Conservation (phyloP, 2,888 invertebrate species). For the Cephus pulcher region DNA sequence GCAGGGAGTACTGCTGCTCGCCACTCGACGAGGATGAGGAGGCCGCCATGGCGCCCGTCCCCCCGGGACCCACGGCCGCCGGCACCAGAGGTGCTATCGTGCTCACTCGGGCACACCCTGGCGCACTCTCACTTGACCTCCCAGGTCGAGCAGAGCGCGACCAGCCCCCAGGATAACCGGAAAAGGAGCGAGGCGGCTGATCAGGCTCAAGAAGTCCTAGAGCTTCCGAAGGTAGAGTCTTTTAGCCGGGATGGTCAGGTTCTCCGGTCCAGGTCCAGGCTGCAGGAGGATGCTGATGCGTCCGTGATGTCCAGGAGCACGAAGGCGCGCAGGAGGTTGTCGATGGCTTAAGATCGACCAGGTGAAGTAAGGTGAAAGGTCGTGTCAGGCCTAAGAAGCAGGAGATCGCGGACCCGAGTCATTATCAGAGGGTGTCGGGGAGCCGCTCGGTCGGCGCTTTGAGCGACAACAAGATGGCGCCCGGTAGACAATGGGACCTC, state of each 20-base stretch:
- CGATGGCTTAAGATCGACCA: constrained; percentile 33
- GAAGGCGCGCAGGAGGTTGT: constrained; percentile 30
- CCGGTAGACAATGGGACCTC: constrained; percentile 7
- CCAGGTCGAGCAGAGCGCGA: constrained; percentile 49
- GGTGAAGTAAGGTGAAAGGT: background rate
- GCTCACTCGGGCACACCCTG: constrained; percentile 48
- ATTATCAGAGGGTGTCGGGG: constrained; percentile 2
- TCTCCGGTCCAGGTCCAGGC: background rate
- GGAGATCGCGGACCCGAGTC: constrained; percentile 5
- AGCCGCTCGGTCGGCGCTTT: constrained; percentile 7
- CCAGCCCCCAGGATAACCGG: constrained; percentile 32
- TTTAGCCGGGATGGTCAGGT: background rate
- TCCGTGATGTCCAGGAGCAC: background rate
- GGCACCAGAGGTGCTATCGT: constrained; percentile 67
- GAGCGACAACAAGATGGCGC: constrained; percentile 10
- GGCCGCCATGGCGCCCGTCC: constrained; percentile 66
- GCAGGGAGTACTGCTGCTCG: constrained; percentile 91
- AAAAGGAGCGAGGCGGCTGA: constrained; percentile 63
- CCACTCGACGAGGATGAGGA: constrained; percentile 66
- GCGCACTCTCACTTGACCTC: constrained; percentile 34
- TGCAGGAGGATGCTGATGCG: background rate
- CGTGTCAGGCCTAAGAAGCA: background rate
- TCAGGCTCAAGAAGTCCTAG: constrained; percentile 70
- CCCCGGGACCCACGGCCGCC: constrained; percentile 67
- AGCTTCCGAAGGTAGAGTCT: background rate